phyloP scores from a whole-genome alignment of 2,888 invertebrate species.

The Zygaena filipendulae region DNA sequence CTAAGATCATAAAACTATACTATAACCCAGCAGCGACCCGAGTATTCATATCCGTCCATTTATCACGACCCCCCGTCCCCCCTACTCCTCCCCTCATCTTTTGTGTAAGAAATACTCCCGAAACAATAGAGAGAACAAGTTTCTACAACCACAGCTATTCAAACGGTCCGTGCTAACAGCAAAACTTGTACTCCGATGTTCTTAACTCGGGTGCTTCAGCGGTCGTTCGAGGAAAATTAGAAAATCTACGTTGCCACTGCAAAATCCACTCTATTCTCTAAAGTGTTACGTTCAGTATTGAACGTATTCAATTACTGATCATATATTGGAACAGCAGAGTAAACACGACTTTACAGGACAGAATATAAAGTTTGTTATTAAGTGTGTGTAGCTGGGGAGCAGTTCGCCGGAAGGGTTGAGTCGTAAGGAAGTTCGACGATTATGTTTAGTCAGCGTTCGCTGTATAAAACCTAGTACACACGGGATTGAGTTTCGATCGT shows the following conservation, averaged over 20 bases:
- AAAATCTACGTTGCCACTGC: slow-evolving; percentile 28
- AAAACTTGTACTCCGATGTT: slow-evolving; percentile 59
- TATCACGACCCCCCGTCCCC: slow-evolving; percentile 46
- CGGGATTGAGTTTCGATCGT: no score
- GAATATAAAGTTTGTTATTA: slow-evolving; percentile 33
- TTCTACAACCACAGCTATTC: slow-evolving; percentile 58
- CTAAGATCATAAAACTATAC: slow-evolving; percentile 68
- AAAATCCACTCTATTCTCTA: slow-evolving; percentile 15
- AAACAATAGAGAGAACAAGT: slow-evolving; percentile 55
- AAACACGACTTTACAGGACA: slow-evolving; percentile 26
- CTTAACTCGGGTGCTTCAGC: slow-evolving; percentile 63
- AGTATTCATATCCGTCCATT: slow-evolving; percentile 62
- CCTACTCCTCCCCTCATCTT: slow-evolving; percentile 39
- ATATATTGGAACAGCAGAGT: slow-evolving; percentile 8
- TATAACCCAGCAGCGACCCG: slow-evolving; percentile 37
- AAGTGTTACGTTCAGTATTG: slow-evolving; percentile 7
- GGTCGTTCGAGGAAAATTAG: slow-evolving; percentile 62
- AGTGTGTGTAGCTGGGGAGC: slow-evolving; percentile 23
- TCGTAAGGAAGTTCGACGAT: slow-evolving; percentile 68
- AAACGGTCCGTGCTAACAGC: slow-evolving; percentile 55
- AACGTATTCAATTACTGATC: slow-evolving; percentile 12
- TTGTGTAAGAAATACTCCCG: slow-evolving; percentile 63
- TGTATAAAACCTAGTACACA: no score
- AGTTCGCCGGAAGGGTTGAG: slow-evolving; percentile 62
- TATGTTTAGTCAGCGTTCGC: slow-evolving; percentile 65